A percentile compares a stretch with the other conserved stretches of the same genome.
Evolutionary conservation across 2,797 vertebrate genomes (phyloP).

Genomic region (Sebastolobus altivelis): DNA sequence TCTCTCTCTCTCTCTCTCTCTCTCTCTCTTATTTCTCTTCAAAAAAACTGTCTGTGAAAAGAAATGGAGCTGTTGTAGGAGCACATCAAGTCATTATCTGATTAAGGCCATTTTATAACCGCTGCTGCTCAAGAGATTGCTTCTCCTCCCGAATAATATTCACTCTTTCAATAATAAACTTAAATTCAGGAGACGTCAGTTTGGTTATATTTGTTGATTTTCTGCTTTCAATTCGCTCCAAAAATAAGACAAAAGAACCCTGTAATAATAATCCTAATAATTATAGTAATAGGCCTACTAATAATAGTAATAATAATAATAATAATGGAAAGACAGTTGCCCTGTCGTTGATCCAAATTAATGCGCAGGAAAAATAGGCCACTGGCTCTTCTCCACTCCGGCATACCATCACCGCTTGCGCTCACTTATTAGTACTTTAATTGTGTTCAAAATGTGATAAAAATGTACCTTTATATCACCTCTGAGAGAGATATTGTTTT

Average conservation of each 20-base stretch:
- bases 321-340: slow-evolving; percentile 19
- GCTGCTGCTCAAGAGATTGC: slow-evolving; percentile 56
- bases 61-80: slow-evolving; percentile 61
- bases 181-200: slow-evolving; percentile 15
- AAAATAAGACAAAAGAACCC: slow-evolving; percentile 2
- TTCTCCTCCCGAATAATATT: slow-evolving; percentile 45
- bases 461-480: slow-evolving; percentile 63
- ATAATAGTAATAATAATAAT: not conserved
- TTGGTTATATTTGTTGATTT: slow-evolving; percentile 7
- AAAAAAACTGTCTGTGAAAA: slow-evolving; percentile 62
- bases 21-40: slow-evolving; percentile 6
- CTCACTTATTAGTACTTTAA: slow-evolving; percentile 51
- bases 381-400: slow-evolving; percentile 38
- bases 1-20: slow-evolving; percentile 45
- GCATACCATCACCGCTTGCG: slow-evolving; percentile 41
- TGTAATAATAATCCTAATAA: not conserved
- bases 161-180: slow-evolving; percentile 35
- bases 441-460: slow-evolving; percentile 57
- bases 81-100: slow-evolving; percentile 78
- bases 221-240: not conserved
- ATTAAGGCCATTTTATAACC: slow-evolving; percentile 64
- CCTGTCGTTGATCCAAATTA: slow-evolving; percentile 36
- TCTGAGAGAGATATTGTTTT: slow-evolving; percentile 70
- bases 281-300: not conserved
- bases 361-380: slow-evolving; percentile 34